Evolutionary conservation across 1,140 invertebrate species (phyloP).

Genomic region (Drosophila mauritiana): DNA sequence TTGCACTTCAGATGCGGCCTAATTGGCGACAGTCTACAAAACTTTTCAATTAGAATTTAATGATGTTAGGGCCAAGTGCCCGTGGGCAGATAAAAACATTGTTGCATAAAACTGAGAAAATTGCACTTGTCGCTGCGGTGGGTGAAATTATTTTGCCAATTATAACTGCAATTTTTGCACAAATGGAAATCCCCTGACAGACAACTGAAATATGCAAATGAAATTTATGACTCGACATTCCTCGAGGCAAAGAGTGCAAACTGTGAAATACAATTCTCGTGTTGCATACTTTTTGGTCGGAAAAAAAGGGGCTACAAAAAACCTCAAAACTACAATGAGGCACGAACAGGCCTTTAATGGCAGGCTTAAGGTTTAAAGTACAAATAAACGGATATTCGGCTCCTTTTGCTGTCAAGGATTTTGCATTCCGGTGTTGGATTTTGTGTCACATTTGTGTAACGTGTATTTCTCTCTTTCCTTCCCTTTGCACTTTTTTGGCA

Average conservation of each 20-base stretch:
- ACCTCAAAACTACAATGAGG: constrained; percentile 7
- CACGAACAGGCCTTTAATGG: constrained; percentile 23
- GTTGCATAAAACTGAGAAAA: constrained; percentile 20
- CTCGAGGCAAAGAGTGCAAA: constrained; percentile 34
- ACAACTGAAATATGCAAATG: constrained; percentile 60
- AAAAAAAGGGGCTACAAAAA: constrained; percentile 1
- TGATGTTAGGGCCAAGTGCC: constrained; percentile 53
- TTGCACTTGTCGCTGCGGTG: constrained; percentile 25
- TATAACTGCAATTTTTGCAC: constrained; percentile 66
- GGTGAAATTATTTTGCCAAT: constrained; percentile 69
- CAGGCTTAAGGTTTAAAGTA: constrained; percentile 44
- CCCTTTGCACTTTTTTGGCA: constrained; percentile 28
- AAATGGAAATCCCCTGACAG: constrained; percentile 20
- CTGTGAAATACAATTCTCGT: constrained; percentile 44
- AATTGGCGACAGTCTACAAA: constrained; percentile 64
- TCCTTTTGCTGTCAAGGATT: constrained; percentile 50
- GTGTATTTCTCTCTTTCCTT: constrained; percentile 32
- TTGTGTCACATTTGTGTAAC: constrained; percentile 46
- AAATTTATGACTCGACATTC: constrained; percentile 54
- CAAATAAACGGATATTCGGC: constrained; percentile 27
- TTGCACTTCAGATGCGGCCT: constrained; percentile 48
- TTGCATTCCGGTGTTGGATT: constrained; percentile 54
- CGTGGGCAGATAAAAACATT: constrained; percentile 13
- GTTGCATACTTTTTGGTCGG: constrained; percentile 36
- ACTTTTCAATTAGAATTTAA: constrained; percentile 75